phyloP scores from a whole-genome alignment of 2,113 vertebrate genomes.

The Pluvialis apricaria region DNA sequence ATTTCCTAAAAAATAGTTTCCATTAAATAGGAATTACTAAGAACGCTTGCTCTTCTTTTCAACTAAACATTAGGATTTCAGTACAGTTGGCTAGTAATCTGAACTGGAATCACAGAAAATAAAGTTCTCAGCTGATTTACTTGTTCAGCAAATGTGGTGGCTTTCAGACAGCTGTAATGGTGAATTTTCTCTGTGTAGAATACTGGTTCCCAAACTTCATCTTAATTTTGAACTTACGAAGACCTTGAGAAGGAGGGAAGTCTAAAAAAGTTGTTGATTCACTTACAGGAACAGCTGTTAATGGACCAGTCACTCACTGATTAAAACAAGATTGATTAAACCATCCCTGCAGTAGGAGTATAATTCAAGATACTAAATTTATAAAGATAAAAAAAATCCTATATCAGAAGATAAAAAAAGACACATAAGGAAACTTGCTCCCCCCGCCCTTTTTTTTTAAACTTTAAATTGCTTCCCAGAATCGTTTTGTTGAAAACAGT shows the following conservation, averaged over 20 bases:
- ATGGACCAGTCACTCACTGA: background rate
- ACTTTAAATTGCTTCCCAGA: background rate
- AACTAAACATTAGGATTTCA: background rate
- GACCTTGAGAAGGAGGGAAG: background rate
- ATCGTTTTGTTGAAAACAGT: background rate
- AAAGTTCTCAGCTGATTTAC: background rate
- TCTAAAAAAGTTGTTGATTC: background rate
- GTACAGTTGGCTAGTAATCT: background rate
- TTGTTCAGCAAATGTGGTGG: background rate
- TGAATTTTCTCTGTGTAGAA: background rate
- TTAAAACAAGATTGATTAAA: background rate
- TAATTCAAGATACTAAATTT: background rate
- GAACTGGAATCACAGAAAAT: background rate
- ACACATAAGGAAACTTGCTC: background rate
- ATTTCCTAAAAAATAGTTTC: background rate
- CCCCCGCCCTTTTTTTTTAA: background rate
- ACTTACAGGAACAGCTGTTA: background rate
- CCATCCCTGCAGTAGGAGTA: background rate
- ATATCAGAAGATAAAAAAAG: background rate
- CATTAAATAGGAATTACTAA: background rate
- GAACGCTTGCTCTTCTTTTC: background rate
- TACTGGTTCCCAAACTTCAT: background rate
- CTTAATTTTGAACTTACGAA: background rate
- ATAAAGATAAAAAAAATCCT: background rate
- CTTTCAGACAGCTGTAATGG: background rate